A percentile compares a stretch with the other conserved stretches of the same genome.
Evolutionary conservation across 2,797 vertebrate species (phyloP).

Genomic region (Chaunax sp.): DNA sequence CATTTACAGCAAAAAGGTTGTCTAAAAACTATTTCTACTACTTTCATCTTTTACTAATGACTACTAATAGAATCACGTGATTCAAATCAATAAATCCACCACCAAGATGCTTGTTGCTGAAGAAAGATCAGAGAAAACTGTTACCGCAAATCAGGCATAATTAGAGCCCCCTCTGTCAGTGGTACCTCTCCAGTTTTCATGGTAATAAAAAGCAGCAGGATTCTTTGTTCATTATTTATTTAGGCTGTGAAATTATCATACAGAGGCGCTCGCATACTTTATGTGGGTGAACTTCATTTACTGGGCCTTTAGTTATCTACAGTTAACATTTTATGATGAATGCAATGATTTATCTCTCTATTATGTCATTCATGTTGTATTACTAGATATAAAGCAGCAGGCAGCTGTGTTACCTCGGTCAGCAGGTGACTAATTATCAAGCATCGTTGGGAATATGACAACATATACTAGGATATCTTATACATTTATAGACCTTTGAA

Average conservation of each 20-base stretch:
- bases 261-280: conserved; percentile 40
- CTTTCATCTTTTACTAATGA: not conserved
- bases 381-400: not conserved
- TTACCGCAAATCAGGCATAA: not conserved
- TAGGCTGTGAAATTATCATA: conserved; percentile 45
- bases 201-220: conserved; percentile 16
- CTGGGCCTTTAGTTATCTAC: conserved; percentile 3
- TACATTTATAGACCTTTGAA: not conserved
- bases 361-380: not conserved
- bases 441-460: not conserved
- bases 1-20: not conserved
- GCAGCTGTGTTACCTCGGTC: not conserved
- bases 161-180: conserved; percentile 15
- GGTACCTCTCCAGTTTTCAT: conserved; percentile 15
- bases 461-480: not conserved
- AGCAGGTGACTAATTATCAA: too few relatives aligned
- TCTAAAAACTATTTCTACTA: not conserved
- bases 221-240: conserved; percentile 28
- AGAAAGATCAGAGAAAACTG: not conserved
- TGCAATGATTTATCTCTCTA: conserved; percentile 11
- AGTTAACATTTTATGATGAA: conserved; percentile 12
- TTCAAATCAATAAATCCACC: not conserved
- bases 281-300: conserved; percentile 44
- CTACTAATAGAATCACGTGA: not conserved
- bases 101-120: not conserved